These are phyloP conservation scores for Melanargia galathea DNA, from an alignment of 2,888 invertebrate genomes.

Conservation along the genomic window DNA sequence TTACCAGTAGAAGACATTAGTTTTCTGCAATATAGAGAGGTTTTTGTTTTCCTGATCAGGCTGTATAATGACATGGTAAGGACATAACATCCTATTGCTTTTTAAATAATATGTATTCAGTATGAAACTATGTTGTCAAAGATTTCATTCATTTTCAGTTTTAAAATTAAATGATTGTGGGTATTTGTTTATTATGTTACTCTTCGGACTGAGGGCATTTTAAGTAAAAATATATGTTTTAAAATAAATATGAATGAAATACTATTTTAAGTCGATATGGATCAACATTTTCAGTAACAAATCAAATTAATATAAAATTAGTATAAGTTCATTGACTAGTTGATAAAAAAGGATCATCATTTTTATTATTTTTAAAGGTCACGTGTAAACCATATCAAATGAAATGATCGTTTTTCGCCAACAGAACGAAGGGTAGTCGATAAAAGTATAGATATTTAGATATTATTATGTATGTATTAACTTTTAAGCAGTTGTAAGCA, in stretches of 20 bases:
- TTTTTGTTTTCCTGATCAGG: no score
- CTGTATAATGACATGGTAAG: no score
- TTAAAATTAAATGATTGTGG: neutral
- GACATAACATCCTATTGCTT: no score
- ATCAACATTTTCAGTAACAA: neutral
- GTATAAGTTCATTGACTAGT: neutral
- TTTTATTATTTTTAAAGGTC: neutral
- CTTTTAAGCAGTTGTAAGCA: slow-evolving; percentile 29
- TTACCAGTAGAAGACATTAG: no score
- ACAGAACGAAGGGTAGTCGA: slow-evolving; percentile 21
- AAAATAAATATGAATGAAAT: neutral
- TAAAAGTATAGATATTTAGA: slow-evolving; percentile 15
- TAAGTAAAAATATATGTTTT: neutral
- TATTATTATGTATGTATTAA: slow-evolving; percentile 10
- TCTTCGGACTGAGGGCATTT: slow-evolving; percentile 26
- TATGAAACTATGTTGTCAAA: slow-evolving; percentile 10
- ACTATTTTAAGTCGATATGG: slow-evolving; percentile 2
- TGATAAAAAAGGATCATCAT: neutral
- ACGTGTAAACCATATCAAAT: slow-evolving; percentile 4
- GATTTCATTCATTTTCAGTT: slow-evolving; percentile 4
- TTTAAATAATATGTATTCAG: neutral
- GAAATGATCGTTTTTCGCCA: slow-evolving; percentile 10
- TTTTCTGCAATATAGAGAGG: no score
- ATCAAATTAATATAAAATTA: neutral
- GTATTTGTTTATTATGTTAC: neutral